A percentile compares a stretch with the other conserved stretches of the same genome.
Evolutionary conservation across 2,888 invertebrate species (phyloP).

Genomic region (Junonia oenone): DNA sequence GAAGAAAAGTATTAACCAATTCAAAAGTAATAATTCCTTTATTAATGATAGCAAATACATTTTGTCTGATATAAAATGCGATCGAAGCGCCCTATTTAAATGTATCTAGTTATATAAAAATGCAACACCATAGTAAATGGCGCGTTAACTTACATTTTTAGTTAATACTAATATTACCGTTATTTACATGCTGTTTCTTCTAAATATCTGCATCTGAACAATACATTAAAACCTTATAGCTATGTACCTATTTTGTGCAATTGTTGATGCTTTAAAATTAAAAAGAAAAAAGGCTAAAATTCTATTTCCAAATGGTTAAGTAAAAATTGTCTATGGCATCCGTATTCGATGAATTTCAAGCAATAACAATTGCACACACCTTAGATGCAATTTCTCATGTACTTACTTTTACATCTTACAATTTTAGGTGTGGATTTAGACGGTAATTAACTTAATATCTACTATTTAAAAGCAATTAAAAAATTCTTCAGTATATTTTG

Average conservation of each 20-base stretch:
- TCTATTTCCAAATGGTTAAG: constrained; percentile 27
- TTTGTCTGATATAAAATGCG: constrained; percentile 41
- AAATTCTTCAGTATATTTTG: constrained; percentile 11
- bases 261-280: constrained; percentile 53
- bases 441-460: constrained; percentile 65
- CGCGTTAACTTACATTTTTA: constrained; percentile 42
- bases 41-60: constrained; percentile 30
- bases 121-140: constrained; percentile 53
- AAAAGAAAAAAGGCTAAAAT: constrained; percentile 26
- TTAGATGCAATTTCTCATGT: constrained; percentile 58
- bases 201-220: constrained; percentile 80
- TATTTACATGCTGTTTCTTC: constrained; percentile 76
- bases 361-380: constrained; percentile 71
- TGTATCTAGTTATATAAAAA: constrained; percentile 56
- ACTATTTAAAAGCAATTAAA: constrained; percentile 31
- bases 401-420: constrained; percentile 52
- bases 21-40: constrained; percentile 30
- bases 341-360: constrained; percentile 34
- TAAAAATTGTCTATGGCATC: constrained; percentile 48
- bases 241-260: constrained; percentile 65
- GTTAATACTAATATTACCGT: constrained; percentile 55
- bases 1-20: constrained; percentile 23
- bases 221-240: constrained; percentile 75
- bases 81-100: constrained; percentile 47
- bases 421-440: constrained; percentile 70